phyloP scores from a whole-genome alignment of 2,888 invertebrate genomes.

The Galerucella calmariensis region DNA sequence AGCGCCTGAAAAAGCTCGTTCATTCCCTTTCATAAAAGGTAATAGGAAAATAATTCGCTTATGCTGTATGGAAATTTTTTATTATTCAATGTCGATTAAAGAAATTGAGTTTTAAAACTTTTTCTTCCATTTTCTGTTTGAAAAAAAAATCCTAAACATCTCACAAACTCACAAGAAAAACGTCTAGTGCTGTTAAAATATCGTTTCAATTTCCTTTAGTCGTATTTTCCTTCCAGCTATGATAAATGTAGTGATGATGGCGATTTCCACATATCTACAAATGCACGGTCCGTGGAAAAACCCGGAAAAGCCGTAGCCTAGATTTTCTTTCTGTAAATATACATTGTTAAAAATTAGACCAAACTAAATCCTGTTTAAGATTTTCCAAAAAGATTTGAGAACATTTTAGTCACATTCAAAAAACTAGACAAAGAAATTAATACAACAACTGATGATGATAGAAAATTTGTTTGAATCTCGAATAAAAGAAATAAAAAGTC shows the following conservation, averaged over 20 bases:
- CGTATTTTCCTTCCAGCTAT: slow-evolving; percentile 51
- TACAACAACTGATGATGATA: no score
- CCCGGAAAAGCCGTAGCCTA: neutral
- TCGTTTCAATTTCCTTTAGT: slow-evolving; percentile 56
- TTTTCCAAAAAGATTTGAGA: no score
- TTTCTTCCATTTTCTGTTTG: no score
- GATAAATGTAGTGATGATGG: slow-evolving; percentile 54
- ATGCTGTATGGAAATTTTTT: neutral
- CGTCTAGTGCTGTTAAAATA: slow-evolving; percentile 50
- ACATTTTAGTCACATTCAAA: no score
- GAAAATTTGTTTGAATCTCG: no score
- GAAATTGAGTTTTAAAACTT: no score
- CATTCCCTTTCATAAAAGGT: no score
- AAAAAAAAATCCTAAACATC: slow-evolving; percentile 26
- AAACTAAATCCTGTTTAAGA: no score
- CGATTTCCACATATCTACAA: slow-evolving; percentile 46
- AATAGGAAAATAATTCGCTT: no score
- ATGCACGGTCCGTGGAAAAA: slow-evolving; percentile 14
- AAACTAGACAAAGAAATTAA: no score
- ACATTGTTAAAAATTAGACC: slow-evolving; percentile 6
- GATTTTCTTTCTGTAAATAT: slow-evolving; percentile 9
- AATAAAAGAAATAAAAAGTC: no score
- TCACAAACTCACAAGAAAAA: slow-evolving; percentile 27
- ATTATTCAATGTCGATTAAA: neutral
- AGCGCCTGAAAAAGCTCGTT: no score